These are phyloP conservation scores for Neuroterus valhalla DNA, from an alignment of 1,140 invertebrate species.

Conservation along the genomic window DNA sequence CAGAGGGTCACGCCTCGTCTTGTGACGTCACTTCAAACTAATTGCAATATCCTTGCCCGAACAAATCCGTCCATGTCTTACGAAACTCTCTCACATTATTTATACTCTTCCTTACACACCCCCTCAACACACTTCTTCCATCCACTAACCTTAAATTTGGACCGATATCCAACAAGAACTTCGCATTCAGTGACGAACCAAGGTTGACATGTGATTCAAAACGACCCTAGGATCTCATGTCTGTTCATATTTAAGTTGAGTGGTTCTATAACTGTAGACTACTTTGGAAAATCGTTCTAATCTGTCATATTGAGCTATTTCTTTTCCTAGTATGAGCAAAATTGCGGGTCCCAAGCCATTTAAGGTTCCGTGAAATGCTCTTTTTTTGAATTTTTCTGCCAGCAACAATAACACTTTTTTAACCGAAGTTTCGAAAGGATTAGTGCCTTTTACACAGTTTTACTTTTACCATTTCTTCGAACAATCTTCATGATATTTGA, in stretches of 20 bases:
- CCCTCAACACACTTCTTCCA: too few relatives aligned
- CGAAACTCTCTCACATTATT: too few relatives aligned
- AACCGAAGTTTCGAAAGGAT: neutral
- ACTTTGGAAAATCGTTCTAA: slow-evolving; percentile 52
- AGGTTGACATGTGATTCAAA: slow-evolving; percentile 8
- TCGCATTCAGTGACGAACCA: too few relatives aligned
- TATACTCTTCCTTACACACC: too few relatives aligned
- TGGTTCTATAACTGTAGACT: slow-evolving; percentile 41
- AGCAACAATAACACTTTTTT: slow-evolving; percentile 34
- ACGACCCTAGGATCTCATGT: slow-evolving; percentile 43
- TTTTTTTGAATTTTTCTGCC: slow-evolving; percentile 28
- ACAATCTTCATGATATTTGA: slow-evolving; percentile 29
- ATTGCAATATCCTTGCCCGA: too few relatives aligned
- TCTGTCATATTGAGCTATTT: slow-evolving; percentile 15
- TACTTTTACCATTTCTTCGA: slow-evolving; percentile 26
- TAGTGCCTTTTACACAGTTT: neutral
- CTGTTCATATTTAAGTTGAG: slow-evolving; percentile 44
- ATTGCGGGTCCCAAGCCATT: slow-evolving; percentile 35
- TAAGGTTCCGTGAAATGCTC: slow-evolving; percentile 31
- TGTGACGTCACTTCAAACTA: too few relatives aligned
- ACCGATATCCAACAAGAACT: too few relatives aligned
- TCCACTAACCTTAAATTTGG: too few relatives aligned
- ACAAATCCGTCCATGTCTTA: too few relatives aligned
- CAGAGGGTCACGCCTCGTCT: too few relatives aligned
- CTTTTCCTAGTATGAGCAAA: slow-evolving; percentile 13